Percentiles rank a stretch among this genome's conserved stretches.
phyloP scores from a whole-genome alignment of 2,113 vertebrate species.

The Eubucco bourcierii region DNA sequence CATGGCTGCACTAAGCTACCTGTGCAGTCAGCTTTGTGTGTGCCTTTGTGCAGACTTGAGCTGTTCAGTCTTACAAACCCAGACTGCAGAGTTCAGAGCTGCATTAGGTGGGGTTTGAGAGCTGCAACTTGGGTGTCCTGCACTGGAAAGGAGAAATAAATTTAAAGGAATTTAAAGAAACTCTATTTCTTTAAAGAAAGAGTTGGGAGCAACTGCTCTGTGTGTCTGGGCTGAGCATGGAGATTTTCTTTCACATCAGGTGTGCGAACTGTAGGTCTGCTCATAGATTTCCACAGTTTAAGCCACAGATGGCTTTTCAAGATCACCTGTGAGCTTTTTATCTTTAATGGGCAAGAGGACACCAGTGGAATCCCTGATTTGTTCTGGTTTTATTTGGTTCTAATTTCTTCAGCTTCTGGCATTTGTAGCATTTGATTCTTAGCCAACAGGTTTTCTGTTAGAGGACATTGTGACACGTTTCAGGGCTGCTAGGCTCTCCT shows the following conservation, averaged over 20 bases:
- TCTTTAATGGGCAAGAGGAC: neutral
- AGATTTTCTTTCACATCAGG: neutral
- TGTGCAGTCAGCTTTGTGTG: neutral
- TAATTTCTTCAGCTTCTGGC: neutral
- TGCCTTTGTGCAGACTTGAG: neutral
- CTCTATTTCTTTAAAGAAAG: neutral
- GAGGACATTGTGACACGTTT: neutral
- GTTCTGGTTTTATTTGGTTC: neutral
- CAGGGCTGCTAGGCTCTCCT: neutral
- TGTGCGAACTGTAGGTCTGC: neutral
- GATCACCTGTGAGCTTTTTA: neutral
- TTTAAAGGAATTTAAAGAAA: too few relatives aligned
- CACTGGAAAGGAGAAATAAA: neutral
- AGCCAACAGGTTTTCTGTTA: neutral
- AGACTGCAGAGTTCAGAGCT: neutral
- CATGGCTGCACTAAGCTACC: neutral
- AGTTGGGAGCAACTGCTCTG: neutral
- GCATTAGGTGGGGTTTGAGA: neutral
- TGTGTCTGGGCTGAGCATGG: neutral
- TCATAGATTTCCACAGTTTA: neutral
- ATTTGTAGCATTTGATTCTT: neutral
- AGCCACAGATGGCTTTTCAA: neutral
- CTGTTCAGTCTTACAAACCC: neutral
- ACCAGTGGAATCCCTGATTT: neutral
- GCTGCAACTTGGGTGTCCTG: neutral